Conservation (phyloP, 2,113 vertebrate species). For the Serinus canaria region DNA sequence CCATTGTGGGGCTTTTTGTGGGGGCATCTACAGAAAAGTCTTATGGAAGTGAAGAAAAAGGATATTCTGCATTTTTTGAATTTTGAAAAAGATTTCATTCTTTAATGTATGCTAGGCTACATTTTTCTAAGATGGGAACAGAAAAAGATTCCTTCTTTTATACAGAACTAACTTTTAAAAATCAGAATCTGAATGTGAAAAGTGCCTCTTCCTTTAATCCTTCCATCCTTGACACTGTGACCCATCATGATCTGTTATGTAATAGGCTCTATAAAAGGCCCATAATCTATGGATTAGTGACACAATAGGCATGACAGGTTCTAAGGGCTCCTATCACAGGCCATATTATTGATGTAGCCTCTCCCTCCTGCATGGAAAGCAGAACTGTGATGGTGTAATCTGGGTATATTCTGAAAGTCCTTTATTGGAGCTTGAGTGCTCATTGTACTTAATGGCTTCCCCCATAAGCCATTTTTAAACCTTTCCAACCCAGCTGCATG, state of each 20-base stretch:
- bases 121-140: neutral
- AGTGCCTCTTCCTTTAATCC: neutral
- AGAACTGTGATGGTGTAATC: neutral
- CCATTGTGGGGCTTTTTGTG: neutral
- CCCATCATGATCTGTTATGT: neutral
- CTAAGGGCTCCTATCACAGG: neutral
- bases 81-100: neutral
- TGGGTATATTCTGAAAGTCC: neutral
- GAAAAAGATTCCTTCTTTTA: neutral
- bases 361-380: neutral
- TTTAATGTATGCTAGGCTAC: neutral
- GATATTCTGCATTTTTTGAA: neutral
- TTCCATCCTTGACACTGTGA: neutral
- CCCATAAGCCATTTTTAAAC: neutral
- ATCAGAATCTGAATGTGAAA: neutral
- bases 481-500: neutral
- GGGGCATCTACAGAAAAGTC: neutral
- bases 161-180: neutral
- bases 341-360: neutral
- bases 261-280: slow-evolving; percentile 44
- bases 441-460: neutral
- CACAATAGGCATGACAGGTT: neutral
- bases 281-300: slow-evolving; percentile 32
- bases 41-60: neutral
- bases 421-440: neutral